Evolutionary conservation across 2,113 vertebrate species (phyloP), one percentile per base, ranked within the genome.

Genomic region (Corythornis madagascariensis): DNA sequence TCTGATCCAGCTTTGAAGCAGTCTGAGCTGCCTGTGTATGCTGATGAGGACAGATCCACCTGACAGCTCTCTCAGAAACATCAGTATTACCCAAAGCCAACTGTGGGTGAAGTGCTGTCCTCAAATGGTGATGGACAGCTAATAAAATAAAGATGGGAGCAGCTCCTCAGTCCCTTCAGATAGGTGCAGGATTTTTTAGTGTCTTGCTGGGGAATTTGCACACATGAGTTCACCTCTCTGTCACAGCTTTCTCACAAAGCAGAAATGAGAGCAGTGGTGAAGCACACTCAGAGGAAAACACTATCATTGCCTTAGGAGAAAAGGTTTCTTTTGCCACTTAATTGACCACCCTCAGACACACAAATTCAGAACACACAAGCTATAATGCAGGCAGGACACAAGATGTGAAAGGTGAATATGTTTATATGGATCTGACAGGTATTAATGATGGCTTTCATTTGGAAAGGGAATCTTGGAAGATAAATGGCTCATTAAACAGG

Each of bases 401-500:
- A 48, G 29, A 84, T 75, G 65, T 42, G 28, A 61, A 86, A 92
- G 63, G 73, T 84, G 83, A 93, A 78, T 3, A 1, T 79, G 66
- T 85, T 89, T 84, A 17, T 69, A 78, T 72, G 65, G 73, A 52
- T 90, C 69, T 95, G 91, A 67, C 70, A 71, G 66, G 22, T 89
- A 84, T 69, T 92, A 86, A 92, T 90, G 57, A 88, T 65, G 61
- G 45, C 48, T 92, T 90, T 81, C 88, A 81, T 57, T 16, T 53
- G n/a, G 43, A 91, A 93, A 96, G 81, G 53, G 40, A 84, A 75
- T 65, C 61, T 42, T 87, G 87, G 55, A 88, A 81, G 61, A 95
- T 53, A 83, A 88, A 69, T 57, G 70, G 53, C 73, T 88, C 2
- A 7, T 83, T 82, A 72, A 90, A 92, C 61, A 67, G 78, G 57